These are phyloP conservation scores for Aphelocoma californica DNA, from an alignment of 2,797 vertebrate genomes.

Conservation along the genomic window DNA sequence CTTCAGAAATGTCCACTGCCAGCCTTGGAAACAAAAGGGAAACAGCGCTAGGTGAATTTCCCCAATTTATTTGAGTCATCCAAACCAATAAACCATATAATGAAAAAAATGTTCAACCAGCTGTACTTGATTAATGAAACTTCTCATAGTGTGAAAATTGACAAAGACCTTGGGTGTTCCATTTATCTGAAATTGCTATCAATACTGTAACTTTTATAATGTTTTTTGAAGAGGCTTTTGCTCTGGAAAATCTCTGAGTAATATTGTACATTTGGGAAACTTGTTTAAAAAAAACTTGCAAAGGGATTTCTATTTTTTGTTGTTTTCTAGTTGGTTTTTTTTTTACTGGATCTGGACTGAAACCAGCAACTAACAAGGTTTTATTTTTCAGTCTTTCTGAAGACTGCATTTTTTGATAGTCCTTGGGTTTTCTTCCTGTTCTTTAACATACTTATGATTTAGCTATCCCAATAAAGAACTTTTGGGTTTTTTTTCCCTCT, in stretches of 20 bases:
- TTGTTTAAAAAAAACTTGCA: not conserved
- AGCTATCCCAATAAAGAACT: not conserved
- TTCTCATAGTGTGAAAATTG: not conserved
- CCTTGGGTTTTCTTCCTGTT: not conserved
- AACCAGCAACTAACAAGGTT: not conserved
- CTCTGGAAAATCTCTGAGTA: not conserved
- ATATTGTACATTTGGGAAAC: not conserved
- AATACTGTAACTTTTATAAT: not conserved
- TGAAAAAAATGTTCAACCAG: not conserved
- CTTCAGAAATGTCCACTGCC: not conserved
- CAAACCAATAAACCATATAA: not conserved
- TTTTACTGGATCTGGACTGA: not conserved
- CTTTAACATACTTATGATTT: not conserved
- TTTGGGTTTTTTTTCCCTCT: not conserved
- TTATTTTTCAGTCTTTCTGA: not conserved
- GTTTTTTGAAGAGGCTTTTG: not conserved
- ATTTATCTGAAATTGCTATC: not conserved
- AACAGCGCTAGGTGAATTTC: not conserved
- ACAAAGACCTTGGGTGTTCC: not conserved
- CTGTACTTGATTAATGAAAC: conserved; percentile 6
- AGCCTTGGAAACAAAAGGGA: not conserved
- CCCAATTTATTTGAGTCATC: not conserved
- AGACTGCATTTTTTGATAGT: not conserved
- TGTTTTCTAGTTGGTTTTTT: not conserved
- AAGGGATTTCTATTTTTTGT: not conserved